phyloP scores from a whole-genome alignment of 2,113 vertebrate species.

The Ophiodon elongatus region DNA sequence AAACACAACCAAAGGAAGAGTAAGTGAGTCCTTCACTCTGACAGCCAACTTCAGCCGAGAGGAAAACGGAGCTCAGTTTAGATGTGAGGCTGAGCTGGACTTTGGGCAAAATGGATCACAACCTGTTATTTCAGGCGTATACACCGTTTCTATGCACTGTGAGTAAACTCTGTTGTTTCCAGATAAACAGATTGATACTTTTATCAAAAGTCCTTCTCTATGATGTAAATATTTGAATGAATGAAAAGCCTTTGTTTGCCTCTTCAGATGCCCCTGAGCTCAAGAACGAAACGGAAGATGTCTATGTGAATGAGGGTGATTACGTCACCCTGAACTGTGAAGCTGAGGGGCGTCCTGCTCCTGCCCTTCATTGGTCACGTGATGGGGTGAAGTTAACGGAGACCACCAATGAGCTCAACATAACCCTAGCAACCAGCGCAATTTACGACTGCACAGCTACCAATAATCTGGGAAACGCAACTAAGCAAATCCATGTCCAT shows the following conservation, averaged over 20 bases:
- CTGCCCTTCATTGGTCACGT: slow-evolving; percentile 16
- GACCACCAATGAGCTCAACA: not conserved
- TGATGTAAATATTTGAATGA: not conserved
- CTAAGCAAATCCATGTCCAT: not conserved
- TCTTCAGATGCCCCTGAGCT: slow-evolving; percentile 61
- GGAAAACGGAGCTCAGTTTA: slow-evolving; percentile 37
- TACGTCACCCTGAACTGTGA: slow-evolving; percentile 43
- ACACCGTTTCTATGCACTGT: slow-evolving; percentile 51
- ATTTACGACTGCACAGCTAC: slow-evolving; percentile 24
- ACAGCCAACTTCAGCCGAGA: fast-evolving
- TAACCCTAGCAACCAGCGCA: fast-evolving
- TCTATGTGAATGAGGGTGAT: not conserved
- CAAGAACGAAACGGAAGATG: fast-evolving
- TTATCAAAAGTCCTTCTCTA: not conserved
- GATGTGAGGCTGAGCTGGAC: slow-evolving; percentile 68
- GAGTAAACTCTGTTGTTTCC: slow-evolving; percentile 29
- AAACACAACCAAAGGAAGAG: not conserved
- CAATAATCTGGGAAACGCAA: slow-evolving; percentile 1
- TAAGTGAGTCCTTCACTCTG: not conserved
- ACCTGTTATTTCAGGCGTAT: fast-evolving
- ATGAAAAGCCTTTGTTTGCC: not conserved
- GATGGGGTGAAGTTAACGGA: not conserved
- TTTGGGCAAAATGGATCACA: slow-evolving; percentile 2
- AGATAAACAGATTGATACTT: fast-evolving
- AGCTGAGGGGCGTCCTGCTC: slow-evolving; percentile 42